phyloP scores from a whole-genome alignment of 2,888 invertebrate genomes.

The Drosophila mayaguana region DNA sequence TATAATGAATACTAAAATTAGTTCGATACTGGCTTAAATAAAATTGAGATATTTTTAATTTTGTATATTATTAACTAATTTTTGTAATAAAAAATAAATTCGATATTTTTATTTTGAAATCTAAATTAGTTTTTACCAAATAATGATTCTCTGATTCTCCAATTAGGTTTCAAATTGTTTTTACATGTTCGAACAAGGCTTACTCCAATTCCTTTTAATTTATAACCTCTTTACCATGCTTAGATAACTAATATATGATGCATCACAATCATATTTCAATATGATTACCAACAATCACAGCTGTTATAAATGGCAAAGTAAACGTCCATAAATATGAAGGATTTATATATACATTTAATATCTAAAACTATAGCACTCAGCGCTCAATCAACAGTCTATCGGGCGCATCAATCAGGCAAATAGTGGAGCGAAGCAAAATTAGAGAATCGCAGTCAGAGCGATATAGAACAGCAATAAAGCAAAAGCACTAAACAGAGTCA shows the following conservation, averaged over 20 bases:
- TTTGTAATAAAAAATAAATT: too few relatives aligned
- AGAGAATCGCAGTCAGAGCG: constrained; percentile 39
- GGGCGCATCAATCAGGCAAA: constrained; percentile 61
- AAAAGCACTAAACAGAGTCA: constrained; percentile 67
- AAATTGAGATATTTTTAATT: too few relatives aligned
- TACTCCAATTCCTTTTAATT: neutral
- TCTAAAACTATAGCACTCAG: constrained; percentile 46
- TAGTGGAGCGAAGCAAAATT: constrained; percentile 35
- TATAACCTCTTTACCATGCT: too few relatives aligned
- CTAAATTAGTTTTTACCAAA: too few relatives aligned
- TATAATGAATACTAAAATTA: too few relatives aligned
- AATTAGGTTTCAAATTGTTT: too few relatives aligned
- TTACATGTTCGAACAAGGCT: too few relatives aligned
- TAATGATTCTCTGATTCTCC: too few relatives aligned
- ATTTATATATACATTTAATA: constrained; percentile 23
- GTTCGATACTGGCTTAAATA: too few relatives aligned
- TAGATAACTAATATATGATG: neutral
- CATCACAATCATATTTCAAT: neutral
- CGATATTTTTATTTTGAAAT: too few relatives aligned
- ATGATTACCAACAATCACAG: neutral
- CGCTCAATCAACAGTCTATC: constrained; percentile 62
- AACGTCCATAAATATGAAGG: constrained; percentile 17
- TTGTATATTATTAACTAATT: too few relatives aligned
- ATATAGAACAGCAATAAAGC: constrained; percentile 44
- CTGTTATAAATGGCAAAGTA: constrained; percentile 16